Evolutionary conservation across 2,888 invertebrate species (phyloP).

Genomic region (Podabrus alpinus): DNA sequence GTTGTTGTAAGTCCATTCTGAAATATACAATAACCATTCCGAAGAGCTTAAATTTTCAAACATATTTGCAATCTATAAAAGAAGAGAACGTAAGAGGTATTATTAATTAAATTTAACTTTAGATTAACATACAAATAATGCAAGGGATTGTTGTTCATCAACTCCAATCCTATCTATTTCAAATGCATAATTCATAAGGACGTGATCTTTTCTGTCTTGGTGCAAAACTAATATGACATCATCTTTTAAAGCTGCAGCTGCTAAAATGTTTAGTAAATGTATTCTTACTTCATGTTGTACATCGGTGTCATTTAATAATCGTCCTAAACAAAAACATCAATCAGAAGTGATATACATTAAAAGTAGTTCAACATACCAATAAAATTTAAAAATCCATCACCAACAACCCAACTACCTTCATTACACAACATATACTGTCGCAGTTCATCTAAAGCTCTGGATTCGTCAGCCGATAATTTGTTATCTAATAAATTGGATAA

Average conservation of each 20-base stretch:
- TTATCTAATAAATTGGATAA: constrained; percentile 71
- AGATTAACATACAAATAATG: constrained; percentile 71
- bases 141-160: constrained; percentile 78
- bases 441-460: constrained; percentile 77
- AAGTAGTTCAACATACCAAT: constrained; percentile 62
- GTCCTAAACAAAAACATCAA: constrained; percentile 53
- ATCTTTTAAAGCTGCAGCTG: constrained; percentile 80
- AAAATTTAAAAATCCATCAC: constrained; percentile 84
- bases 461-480: constrained; percentile 75
- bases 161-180: constrained; percentile 75
- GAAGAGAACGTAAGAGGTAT: not conserved
- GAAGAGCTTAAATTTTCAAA: constrained; percentile 87
- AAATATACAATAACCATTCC: constrained; percentile 92
- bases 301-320: constrained; percentile 65
- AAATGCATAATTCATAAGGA: constrained; percentile 85
- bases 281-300: constrained; percentile 66
- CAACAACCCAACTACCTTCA: constrained; percentile 91
- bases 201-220: constrained; percentile 86
- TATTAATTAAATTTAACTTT: not conserved
- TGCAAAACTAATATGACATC: constrained; percentile 88
- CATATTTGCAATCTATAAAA: constrained; percentile 79
- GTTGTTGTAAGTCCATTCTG: constrained; percentile 82
- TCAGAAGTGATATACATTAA: not conserved
- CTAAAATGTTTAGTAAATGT: constrained; percentile 71
- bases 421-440: constrained; percentile 86